Percentiles rank a stretch among this genome's conserved stretches.
These are phyloP conservation scores for Labroides dimidiatus DNA, from an alignment of 2,797 vertebrate species.

Conservation along the genomic window DNA sequence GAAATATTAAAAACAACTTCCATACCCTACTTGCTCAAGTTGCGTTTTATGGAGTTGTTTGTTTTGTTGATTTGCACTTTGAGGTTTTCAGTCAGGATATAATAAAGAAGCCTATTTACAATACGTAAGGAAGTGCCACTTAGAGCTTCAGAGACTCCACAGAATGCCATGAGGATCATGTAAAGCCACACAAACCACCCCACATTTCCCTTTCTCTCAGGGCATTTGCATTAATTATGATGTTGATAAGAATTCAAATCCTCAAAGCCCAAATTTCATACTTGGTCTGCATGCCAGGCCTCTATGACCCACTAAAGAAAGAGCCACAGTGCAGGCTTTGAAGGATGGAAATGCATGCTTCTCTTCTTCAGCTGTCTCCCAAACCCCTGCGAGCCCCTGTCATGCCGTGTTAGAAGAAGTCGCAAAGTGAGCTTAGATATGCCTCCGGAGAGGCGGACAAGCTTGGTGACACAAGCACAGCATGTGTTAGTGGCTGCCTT, in stretches of 20 bases:
- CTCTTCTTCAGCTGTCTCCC: conserved; percentile 21
- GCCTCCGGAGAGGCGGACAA: conserved; percentile 53
- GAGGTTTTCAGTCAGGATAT: conserved; percentile 24
- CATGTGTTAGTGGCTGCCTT: conserved; percentile 27
- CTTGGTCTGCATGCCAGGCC: conserved; percentile 23
- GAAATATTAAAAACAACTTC: neutral
- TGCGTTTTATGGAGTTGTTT: conserved; percentile 9
- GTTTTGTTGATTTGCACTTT: conserved; percentile 18
- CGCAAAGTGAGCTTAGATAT: conserved; percentile 73
- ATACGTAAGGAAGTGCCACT: conserved; percentile 16
- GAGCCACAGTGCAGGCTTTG: conserved; percentile 34
- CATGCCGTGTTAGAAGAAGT: conserved; percentile 68
- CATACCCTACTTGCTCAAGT: conserved; percentile 21
- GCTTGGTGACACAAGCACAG: conserved; percentile 57
- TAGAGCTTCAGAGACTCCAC: conserved; percentile 39
- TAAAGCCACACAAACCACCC: conserved; percentile 44
- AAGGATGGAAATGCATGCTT: conserved; percentile 24
- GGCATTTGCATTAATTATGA: conserved; percentile 34
- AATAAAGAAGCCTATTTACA: conserved; percentile 36
- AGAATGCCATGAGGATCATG: conserved; percentile 41
- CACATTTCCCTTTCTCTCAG: conserved; percentile 10
- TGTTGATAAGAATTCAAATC: conserved; percentile 55
- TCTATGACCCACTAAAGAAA: conserved; percentile 41
- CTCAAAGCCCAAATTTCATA: conserved; percentile 52
- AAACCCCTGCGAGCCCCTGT: conserved; percentile 60